These are phyloP conservation scores for Eufriesea mexicana DNA, from an alignment of 1,140 invertebrate species.

Conservation along the genomic window DNA sequence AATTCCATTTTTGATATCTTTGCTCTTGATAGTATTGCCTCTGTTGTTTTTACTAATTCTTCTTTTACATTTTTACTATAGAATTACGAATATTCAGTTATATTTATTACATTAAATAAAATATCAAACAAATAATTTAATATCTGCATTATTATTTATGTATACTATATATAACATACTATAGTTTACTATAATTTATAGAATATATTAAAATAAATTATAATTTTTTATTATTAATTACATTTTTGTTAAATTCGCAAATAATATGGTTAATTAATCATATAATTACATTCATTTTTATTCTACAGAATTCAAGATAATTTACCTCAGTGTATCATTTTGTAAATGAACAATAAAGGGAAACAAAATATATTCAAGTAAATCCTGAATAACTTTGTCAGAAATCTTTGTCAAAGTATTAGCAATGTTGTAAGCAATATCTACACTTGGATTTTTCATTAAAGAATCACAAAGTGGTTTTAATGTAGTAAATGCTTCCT, in stretches of 20 bases:
- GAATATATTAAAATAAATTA: not conserved
- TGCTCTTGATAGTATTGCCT: conserved; percentile 77
- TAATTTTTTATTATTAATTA: not conserved
- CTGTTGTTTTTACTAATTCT: conserved; percentile 79
- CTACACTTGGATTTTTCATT: conserved; percentile 77
- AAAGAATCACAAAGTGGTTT: conserved; percentile 83
- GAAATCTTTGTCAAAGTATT: conserved; percentile 73
- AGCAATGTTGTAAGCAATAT: conserved; percentile 72
- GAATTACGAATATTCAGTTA: conserved; percentile 43
- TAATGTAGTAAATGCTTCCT: conserved; percentile 78
- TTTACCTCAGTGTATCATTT: conserved; percentile 79
- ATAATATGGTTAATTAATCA: not conserved
- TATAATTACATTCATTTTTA: not conserved
- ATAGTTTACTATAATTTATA: not conserved
- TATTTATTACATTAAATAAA: conserved; percentile 52
- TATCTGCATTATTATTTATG: not conserved
- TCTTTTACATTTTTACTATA: conserved; percentile 79
- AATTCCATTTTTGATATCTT: conserved; percentile 79
- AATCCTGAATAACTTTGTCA: conserved; percentile 78
- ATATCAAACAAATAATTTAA: conserved; percentile 12
- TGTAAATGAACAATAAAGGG: conserved; percentile 82
- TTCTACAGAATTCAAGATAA: conserved; percentile 63
- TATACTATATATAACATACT: not conserved
- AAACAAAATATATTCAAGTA: conserved; percentile 82
- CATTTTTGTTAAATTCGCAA: not conserved